Conservation (phyloP, 2,888 invertebrate genomes). For the Nemapogon koenigi region DNA sequence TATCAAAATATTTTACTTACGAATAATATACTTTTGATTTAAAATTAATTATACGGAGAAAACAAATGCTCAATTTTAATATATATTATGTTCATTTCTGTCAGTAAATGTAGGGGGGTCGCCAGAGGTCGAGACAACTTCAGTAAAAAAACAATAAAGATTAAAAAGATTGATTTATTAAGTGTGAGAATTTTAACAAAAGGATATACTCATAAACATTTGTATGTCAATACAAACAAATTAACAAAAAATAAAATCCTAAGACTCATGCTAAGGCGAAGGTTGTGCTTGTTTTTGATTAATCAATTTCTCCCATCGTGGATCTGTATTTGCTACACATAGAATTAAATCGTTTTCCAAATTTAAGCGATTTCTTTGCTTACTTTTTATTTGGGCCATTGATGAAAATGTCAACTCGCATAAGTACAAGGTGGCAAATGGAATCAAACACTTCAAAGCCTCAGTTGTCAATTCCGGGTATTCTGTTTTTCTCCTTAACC, state of each 20-base stretch:
- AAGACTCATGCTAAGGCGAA: constrained; percentile 9
- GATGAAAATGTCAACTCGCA: constrained; percentile 14
- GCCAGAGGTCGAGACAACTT: constrained; percentile 9
- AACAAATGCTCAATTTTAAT: too few species aligned
- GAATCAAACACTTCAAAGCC: constrained; percentile 16
- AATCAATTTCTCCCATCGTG: constrained; percentile 14
- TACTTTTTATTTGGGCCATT: constrained; percentile 6
- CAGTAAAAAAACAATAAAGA: constrained; percentile 5
- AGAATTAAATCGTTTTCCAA: constrained; percentile 18
- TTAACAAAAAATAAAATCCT: constrained; percentile 8
- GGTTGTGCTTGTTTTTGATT: constrained; percentile 11
- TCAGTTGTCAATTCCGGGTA: constrained; percentile 14
- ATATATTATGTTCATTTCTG: too few species aligned
- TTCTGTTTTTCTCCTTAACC: constrained; percentile 15
- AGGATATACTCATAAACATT: constrained; percentile 8
- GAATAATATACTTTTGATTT: too few species aligned
- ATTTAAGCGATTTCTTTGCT: constrained; percentile 16
- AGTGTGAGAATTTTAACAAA: constrained; percentile 9
- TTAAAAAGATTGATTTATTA: constrained; percentile 6
- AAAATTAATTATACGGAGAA: too few species aligned
- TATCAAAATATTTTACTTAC: too few species aligned
- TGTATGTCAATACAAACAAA: constrained; percentile 9
- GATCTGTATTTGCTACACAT: constrained; percentile 15
- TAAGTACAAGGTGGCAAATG: constrained; percentile 17
- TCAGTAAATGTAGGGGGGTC: constrained; percentile 11